These are phyloP conservation scores for pig (Sus scrofa) DNA, from an alignment of 2,113 vertebrate species.

Conservation along the genomic window T2T-Sscrofa CM000812.6:242209501-242210000, in stretches of 20 bases:
- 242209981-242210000: background rate
- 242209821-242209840: background rate
- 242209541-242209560: background rate
- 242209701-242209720: background rate
- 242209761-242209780: background rate
- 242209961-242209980: background rate
- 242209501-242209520: background rate
- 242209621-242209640: too few species aligned
- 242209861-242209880: background rate
- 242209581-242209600: background rate
- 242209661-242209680: background rate
- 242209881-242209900: background rate
- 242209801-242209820: background rate
- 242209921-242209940: background rate
- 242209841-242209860: rapidly evolving
- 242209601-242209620: too few species aligned
- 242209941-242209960: background rate
- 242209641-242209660: background rate
- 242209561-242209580: background rate
- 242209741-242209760: background rate
- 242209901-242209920: background rate
- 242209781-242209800: background rate
- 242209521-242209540: background rate
- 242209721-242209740: background rate
- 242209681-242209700: background rate